Conservation (phyloP, 2,113 vertebrate species). For the Colossoma macropomum region DNA sequence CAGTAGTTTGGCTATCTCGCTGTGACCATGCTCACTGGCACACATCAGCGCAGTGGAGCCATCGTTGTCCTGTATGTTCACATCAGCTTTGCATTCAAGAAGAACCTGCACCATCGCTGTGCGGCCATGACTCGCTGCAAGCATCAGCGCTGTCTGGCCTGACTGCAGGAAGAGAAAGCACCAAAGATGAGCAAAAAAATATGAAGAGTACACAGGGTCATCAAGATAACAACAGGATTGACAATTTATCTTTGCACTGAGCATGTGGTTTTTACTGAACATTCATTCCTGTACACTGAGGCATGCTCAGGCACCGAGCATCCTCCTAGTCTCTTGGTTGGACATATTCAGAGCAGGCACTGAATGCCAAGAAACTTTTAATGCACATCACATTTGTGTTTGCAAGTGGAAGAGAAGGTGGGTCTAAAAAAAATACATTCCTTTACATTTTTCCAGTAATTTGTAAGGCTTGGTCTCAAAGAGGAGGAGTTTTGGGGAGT, state of each 20-base stretch:
- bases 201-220: neutral
- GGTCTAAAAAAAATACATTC: no score
- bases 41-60: constrained; percentile 92
- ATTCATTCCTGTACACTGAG: neutral
- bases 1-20: constrained; percentile 83
- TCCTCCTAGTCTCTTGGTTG: no score
- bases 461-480: no score
- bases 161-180: constrained; percentile 72
- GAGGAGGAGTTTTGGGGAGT: no score
- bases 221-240: neutral
- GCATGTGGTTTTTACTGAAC: neutral
- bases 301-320: neutral
- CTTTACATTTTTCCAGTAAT: no score
- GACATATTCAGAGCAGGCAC: no score
- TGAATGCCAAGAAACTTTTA: no score
- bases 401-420: no score
- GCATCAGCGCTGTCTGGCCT: constrained; percentile 90
- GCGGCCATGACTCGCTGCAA: constrained; percentile 88
- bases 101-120: constrained; percentile 86
- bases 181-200: neutral
- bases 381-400: no score
- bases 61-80: constrained; percentile 85
- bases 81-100: constrained; percentile 79
- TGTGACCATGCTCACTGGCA: constrained; percentile 89
- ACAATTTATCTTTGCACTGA: neutral